A percentile compares a stretch with the other conserved stretches of the same genome.
Conservation (phyloP, 2,113 vertebrate genomes). For the Pseudolaguvia tuberculata region DNA sequence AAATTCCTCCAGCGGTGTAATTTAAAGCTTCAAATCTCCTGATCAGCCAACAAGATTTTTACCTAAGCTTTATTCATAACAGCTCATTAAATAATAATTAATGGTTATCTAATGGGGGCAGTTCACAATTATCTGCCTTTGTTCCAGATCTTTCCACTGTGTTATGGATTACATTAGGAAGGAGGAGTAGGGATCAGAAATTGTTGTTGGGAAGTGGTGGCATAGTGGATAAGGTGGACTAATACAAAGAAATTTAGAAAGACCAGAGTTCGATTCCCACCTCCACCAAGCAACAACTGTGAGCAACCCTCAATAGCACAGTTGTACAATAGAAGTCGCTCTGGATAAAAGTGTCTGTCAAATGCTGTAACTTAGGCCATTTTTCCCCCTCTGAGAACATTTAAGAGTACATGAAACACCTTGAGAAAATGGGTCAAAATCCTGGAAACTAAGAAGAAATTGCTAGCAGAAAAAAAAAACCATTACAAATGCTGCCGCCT, state of each 20-base stretch:
- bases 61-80: not conserved
- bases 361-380: too few relatives aligned
- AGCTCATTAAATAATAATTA: not conserved
- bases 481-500: constrained; percentile 11
- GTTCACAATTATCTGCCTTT: not conserved
- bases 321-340: too few relatives aligned
- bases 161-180: not conserved
- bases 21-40: not conserved
- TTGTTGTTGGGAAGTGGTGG: too few relatives aligned
- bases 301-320: too few relatives aligned
- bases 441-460: too few relatives aligned
- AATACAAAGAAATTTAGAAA: too few relatives aligned
- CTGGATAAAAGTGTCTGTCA: too few relatives aligned
- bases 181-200: not conserved
- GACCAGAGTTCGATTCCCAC: too few relatives aligned
- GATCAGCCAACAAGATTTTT: not conserved
- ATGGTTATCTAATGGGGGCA: not conserved
- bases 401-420: not conserved
- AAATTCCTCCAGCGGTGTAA: not conserved
- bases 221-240: too few relatives aligned
- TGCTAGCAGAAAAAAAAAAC: not conserved
- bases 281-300: too few relatives aligned
- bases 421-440: not conserved
- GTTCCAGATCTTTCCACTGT: not conserved
- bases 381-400: not conserved